These are phyloP conservation scores for Thymallus thymallus DNA, from an alignment of 2,113 vertebrate genomes.

Conservation along the genomic window DNA sequence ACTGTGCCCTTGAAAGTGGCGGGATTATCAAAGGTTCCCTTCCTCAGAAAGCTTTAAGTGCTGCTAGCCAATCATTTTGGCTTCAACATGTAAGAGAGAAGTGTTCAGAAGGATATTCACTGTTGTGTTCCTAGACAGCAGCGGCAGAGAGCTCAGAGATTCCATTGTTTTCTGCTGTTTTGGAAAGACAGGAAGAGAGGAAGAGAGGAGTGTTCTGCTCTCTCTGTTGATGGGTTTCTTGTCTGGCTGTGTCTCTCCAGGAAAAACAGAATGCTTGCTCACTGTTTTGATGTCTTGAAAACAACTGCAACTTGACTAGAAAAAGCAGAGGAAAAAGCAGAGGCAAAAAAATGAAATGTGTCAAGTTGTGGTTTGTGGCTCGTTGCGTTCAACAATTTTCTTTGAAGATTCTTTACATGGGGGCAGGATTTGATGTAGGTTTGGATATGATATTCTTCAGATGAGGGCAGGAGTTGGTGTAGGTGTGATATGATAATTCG, in stretches of 20 bases:
- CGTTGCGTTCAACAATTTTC: background rate
- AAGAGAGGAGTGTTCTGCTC: background rate
- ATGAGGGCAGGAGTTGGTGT: background rate
- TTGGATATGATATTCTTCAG: background rate
- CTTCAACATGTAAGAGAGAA: background rate
- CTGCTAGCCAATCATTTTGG: background rate
- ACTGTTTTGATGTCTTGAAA: constrained; percentile 11
- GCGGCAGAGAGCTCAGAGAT: constrained; percentile 3
- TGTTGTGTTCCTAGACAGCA: constrained; percentile 7
- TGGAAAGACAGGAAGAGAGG: background rate
- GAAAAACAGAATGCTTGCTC: background rate
- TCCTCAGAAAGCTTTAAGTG: constrained; percentile 5
- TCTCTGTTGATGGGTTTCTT: background rate
- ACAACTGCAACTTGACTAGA: background rate
- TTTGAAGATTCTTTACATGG: background rate
- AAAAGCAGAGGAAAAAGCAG: constrained; percentile 2
- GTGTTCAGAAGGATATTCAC: background rate
- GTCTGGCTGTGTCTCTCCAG: background rate
- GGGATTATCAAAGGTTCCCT: constrained; percentile 3
- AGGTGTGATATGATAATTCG: background rate
- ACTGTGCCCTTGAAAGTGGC: constrained; percentile 7
- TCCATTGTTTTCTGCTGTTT: constrained; percentile 6
- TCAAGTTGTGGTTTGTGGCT: background rate
- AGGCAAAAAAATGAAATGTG: background rate
- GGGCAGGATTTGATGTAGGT: background rate